These are phyloP conservation scores for Ormia ochracea DNA, from an alignment of 2,888 invertebrate genomes.

Conservation along the genomic window DNA sequence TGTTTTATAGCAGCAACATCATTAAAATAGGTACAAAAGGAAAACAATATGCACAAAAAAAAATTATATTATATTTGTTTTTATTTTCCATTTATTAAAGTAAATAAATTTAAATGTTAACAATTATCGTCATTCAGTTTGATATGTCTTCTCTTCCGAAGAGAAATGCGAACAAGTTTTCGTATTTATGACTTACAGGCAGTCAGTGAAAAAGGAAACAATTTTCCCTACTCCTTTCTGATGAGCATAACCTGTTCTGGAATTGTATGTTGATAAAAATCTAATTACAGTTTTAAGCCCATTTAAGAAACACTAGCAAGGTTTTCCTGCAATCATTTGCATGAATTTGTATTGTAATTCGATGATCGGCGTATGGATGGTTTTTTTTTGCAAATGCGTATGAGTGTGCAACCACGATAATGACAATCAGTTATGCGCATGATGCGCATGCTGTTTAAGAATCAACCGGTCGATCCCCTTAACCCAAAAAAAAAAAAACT, in stretches of 20 bases:
- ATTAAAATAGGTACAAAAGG: too few species aligned
- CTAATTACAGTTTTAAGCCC: neutral
- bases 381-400: neutral
- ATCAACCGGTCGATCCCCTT: constrained; percentile 50
- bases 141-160: too few species aligned
- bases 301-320: constrained; percentile 1
- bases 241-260: neutral
- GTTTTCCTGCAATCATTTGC: constrained; percentile 42
- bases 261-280: neutral
- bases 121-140: too few species aligned
- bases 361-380: neutral
- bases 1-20: too few species aligned
- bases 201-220: too few species aligned
- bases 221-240: neutral
- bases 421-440: constrained; percentile 54
- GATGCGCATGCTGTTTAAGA: constrained; percentile 54
- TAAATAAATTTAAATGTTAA: too few species aligned
- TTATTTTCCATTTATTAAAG: too few species aligned
- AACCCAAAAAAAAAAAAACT: neutral
- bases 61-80: too few species aligned
- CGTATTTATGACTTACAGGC: too few species aligned
- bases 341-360: constrained; percentile 39
- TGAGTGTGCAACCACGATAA: constrained; percentile 49
- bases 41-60: too few species aligned
- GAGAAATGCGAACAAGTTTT: too few species aligned